Percentiles rank a stretch among this genome's conserved stretches.
Conservation (phyloP, 2,113 vertebrate species). For the Crotalus horridus region DNA sequence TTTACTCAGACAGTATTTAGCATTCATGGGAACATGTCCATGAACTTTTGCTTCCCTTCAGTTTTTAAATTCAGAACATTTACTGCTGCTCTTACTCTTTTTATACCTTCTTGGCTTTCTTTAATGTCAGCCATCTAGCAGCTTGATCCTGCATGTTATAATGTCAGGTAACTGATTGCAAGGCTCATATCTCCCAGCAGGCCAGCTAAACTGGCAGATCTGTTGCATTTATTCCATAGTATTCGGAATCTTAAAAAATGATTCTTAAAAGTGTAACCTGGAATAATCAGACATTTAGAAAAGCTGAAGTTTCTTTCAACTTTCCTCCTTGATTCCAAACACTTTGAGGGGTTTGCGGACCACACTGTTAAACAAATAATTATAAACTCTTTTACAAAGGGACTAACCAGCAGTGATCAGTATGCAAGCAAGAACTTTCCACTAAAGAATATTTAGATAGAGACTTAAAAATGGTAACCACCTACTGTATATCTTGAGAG, state of each 20-base stretch:
- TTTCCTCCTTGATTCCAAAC: background rate
- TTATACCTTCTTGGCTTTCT: background rate
- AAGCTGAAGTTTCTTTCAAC: background rate
- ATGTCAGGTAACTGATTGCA: background rate
- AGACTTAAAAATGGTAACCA: background rate
- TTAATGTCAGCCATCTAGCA: conserved; percentile 4
- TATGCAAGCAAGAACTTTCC: background rate
- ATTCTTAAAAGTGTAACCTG: too few relatives aligned
- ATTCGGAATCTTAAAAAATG: background rate
- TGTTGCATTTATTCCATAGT: background rate
- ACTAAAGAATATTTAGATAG: background rate
- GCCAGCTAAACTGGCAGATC: background rate
- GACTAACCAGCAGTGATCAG: background rate
- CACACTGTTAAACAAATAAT: background rate
- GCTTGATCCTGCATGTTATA: background rate
- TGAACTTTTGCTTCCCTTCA: background rate
- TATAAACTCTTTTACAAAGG: background rate
- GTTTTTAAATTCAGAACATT: background rate
- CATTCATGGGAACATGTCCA: background rate
- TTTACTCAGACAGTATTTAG: background rate
- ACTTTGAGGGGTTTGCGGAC: background rate
- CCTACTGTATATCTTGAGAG: background rate
- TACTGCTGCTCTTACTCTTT: background rate
- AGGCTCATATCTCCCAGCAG: background rate
- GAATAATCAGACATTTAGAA: background rate